Conservation (phyloP, 1,140 invertebrate species). For the Drosophila takahashii region DNA sequence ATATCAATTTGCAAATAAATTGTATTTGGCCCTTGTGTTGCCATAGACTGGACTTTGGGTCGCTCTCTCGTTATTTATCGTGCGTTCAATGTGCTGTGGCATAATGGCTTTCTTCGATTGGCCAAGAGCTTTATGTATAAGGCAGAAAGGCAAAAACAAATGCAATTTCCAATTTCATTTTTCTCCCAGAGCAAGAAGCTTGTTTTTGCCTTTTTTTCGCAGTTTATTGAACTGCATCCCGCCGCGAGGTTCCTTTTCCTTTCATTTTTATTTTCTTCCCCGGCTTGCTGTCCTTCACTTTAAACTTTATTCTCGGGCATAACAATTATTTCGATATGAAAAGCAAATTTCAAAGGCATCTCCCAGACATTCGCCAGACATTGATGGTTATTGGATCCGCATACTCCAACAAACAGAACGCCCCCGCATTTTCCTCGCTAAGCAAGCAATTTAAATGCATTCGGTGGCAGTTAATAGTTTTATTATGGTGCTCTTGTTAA, state of each 20-base stretch:
- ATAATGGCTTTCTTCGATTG: conserved; percentile 79
- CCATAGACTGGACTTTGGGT: conserved; percentile 28
- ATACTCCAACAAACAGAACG: conserved; percentile 8
- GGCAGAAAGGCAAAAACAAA: conserved; percentile 41
- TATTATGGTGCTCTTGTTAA: conserved; percentile 57
- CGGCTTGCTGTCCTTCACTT: conserved; percentile 13
- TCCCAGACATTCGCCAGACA: conserved; percentile 44
- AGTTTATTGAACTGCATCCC: conserved; percentile 74
- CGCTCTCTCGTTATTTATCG: conserved; percentile 59
- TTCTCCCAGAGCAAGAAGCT: conserved; percentile 23
- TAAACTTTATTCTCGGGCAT: conserved; percentile 50
- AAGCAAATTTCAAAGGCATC: conserved; percentile 54
- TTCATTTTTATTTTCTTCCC: conserved; percentile 5
- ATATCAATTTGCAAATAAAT: conserved; percentile 83
- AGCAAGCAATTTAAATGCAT: conserved; percentile 79
- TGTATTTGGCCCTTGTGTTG: conserved; percentile 61
- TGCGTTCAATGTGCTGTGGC: conserved; percentile 69
- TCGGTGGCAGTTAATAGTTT: conserved; percentile 72
- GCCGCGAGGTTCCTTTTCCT: conserved; percentile 35
- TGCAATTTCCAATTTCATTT: conserved; percentile 65
- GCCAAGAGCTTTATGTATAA: conserved; percentile 32
- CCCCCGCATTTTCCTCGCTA: conserved; percentile 35
- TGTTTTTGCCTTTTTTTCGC: conserved; percentile 46
- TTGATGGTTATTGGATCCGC: conserved; percentile 50
- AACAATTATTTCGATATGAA: conserved; percentile 55